Evolutionary conservation across 2,888 invertebrate genomes (phyloP).

Genomic region (Saturnia japonica): DNA sequence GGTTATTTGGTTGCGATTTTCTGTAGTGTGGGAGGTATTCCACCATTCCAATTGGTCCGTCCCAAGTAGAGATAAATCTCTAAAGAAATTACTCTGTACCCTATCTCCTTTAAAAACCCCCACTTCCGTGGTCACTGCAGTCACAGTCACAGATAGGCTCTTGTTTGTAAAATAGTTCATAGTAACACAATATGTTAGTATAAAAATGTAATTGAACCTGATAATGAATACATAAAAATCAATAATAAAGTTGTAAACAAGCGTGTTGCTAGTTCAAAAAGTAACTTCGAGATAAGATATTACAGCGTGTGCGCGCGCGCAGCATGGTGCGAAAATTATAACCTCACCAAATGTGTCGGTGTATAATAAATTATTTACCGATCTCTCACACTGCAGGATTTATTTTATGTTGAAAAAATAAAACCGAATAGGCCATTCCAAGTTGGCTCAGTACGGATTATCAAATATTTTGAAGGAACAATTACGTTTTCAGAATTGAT

Average conservation of each 20-base stretch:
- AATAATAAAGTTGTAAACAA: constrained; percentile 11
- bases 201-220: neutral
- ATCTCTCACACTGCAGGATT: neutral
- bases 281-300: constrained; percentile 25
- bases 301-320: constrained; percentile 61
- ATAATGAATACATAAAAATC: constrained; percentile 8
- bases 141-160: too few relatives aligned
- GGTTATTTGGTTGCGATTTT: too few relatives aligned
- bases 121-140: too few relatives aligned
- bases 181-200: neutral
- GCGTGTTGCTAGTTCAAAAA: constrained; percentile 14
- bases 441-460: neutral
- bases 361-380: neutral
- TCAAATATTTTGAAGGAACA: neutral
- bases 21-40: too few relatives aligned
- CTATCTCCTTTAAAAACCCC: too few relatives aligned
- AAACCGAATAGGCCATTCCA: too few relatives aligned
- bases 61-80: too few relatives aligned
- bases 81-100: too few relatives aligned
- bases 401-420: neutral
- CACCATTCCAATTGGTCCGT: too few relatives aligned
- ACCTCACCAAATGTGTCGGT: constrained; percentile 42
- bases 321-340: constrained; percentile 77
- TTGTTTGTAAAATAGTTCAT: too few relatives aligned
- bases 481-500: too few relatives aligned